Evolutionary conservation across 2,797 vertebrate genomes (phyloP).

Genomic region (Lepus oiostolus): DNA sequence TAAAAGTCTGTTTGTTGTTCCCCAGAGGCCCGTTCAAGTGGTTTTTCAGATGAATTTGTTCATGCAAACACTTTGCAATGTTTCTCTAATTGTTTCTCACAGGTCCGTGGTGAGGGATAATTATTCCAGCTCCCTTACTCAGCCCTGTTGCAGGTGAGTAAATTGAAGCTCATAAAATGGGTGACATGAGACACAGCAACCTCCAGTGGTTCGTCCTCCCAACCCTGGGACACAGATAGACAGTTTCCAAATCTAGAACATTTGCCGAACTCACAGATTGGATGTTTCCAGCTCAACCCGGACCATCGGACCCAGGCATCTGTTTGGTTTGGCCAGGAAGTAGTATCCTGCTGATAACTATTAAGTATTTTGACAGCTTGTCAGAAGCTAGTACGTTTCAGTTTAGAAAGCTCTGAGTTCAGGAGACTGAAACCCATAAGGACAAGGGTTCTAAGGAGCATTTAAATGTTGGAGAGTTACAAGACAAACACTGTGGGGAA

Average conservation of each 20-base stretch:
- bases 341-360: conserved; percentile 51
- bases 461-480: not conserved
- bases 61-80: conserved; percentile 69
- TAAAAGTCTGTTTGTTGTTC: conserved; percentile 84
- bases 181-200: not conserved
- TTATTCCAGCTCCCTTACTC: not conserved
- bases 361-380: conserved; percentile 37
- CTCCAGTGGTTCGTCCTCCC: not conserved
- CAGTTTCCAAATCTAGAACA: conserved; percentile 29
- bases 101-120: conserved; percentile 6
- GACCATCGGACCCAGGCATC: not conserved
- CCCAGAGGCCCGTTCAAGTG: conserved; percentile 73
- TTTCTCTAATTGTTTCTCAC: conserved; percentile 82
- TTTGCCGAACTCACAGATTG: not conserved
- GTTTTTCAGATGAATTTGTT: conserved; percentile 81
- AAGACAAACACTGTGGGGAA: conserved; percentile 21
- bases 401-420: conserved; percentile 1
- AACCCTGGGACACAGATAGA: not conserved
- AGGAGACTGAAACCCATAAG: not conserved
- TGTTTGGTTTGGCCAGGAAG: conserved; percentile 37
- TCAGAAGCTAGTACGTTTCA: not conserved
- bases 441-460: not conserved
- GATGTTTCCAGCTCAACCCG: not conserved
- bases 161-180: conserved; percentile 21
- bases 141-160: conserved; percentile 57